phyloP scores from a whole-genome alignment of 2,113 vertebrate genomes.

The Pyrgilauda ruficollis region DNA sequence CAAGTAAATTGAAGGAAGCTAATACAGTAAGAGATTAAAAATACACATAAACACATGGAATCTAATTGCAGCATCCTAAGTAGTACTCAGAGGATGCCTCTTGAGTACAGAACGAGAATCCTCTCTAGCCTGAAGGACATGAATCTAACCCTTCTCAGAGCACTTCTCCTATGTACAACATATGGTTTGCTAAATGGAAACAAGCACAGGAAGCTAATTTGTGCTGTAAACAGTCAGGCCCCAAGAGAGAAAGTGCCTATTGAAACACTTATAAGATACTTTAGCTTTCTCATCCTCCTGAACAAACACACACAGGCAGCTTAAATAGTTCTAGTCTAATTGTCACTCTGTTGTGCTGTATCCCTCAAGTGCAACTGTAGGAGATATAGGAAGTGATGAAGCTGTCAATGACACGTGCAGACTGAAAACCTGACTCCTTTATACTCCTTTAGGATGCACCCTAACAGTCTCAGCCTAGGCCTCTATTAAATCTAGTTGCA shows the following conservation, averaged over 20 bases:
- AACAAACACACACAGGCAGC: background rate
- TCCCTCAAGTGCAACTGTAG: background rate
- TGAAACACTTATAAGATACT: background rate
- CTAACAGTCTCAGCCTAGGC: background rate
- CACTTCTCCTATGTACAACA: background rate
- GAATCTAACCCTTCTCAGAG: background rate
- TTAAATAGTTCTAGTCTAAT: background rate
- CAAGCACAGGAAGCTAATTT: background rate
- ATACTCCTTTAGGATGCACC: background rate
- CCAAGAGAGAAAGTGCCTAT: background rate
- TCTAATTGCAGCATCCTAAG: background rate
- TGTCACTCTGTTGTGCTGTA: background rate
- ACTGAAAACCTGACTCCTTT: background rate
- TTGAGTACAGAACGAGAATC: background rate
- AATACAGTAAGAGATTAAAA: background rate
- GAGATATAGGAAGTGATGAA: background rate
- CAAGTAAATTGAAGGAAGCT: background rate
- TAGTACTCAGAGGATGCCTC: background rate
- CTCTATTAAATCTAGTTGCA: background rate
- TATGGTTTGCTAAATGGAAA: slow-evolving; percentile 7
- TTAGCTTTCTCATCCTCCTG: background rate
- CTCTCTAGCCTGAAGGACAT: background rate
- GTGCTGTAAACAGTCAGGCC: background rate
- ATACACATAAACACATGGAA: background rate
- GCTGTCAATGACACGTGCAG: background rate